Evolutionary conservation across 2,113 vertebrate genomes (phyloP).

Genomic region (Gallinago undulata): DNA sequence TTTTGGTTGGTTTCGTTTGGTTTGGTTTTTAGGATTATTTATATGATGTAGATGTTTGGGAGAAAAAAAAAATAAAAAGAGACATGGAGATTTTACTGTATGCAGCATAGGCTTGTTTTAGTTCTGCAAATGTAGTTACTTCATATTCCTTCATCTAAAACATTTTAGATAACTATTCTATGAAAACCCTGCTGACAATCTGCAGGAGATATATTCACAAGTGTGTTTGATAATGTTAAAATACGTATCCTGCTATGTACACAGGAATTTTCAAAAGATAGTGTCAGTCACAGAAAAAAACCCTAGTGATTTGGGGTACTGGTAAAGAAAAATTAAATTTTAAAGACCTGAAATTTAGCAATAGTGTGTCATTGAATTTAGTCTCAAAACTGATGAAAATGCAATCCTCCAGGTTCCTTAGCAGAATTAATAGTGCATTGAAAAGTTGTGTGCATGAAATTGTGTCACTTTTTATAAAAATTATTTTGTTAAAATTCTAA

Average conservation of each 20-base stretch:
- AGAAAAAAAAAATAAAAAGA: neutral
- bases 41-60: neutral
- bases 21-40: neutral
- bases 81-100: neutral
- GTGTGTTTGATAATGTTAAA: neutral
- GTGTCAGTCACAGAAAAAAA: neutral
- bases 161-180: neutral
- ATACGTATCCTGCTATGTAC: neutral
- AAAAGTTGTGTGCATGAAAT: neutral
- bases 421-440: conserved; percentile 2
- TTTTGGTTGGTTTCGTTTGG: neutral
- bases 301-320: neutral
- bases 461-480: neutral
- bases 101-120: neutral
- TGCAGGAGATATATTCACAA: neutral
- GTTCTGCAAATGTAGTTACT: neutral
- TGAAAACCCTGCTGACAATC: neutral
- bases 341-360: neutral
- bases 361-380: neutral
- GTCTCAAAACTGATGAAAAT: neutral
- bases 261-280: neutral
- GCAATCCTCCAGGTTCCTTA: neutral
- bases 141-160: neutral
- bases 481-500: neutral
- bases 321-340: neutral